Evolutionary conservation across 1,140 invertebrate genomes (phyloP).

Genomic region (Leptinotarsa undecemlineata): DNA sequence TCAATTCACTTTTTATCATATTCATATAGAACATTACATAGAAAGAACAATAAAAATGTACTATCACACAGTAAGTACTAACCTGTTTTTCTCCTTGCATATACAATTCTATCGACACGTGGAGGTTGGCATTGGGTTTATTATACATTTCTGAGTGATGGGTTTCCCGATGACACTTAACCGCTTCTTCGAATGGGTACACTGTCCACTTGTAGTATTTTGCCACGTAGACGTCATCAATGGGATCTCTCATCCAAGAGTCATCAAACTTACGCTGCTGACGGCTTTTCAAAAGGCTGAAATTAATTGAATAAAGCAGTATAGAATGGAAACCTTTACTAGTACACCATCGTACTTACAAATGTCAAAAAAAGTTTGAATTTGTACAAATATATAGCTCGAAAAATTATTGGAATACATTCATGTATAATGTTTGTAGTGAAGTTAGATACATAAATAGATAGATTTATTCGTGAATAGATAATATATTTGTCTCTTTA

Average conservation of each 20-base stretch:
- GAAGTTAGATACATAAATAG: no score
- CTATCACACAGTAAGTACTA: neutral
- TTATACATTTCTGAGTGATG: constrained; percentile 79
- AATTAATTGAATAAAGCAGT: neutral
- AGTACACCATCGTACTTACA: no score
- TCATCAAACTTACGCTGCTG: constrained; percentile 59
- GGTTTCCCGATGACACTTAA: constrained; percentile 72
- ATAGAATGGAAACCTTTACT: neutral
- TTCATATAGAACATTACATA: no score
- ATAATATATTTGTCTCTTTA: no score
- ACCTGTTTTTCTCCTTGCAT: constrained; percentile 66
- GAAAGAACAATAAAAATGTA: no score
- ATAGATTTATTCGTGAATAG: no score
- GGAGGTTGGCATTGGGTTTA: constrained; percentile 66
- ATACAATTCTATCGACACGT: constrained; percentile 71
- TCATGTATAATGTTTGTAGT: no score
- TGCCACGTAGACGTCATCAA: constrained; percentile 70
- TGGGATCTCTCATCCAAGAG: constrained; percentile 59
- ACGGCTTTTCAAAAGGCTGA: constrained; percentile 36
- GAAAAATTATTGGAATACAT: no score
- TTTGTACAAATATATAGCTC: constrained; percentile 7
- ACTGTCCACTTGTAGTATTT: constrained; percentile 65
- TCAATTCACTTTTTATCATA: no score
- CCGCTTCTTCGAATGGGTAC: constrained; percentile 72
- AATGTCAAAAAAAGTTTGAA: no score